A percentile compares a stretch with the other conserved stretches of the same genome.
Evolutionary conservation across 1,140 invertebrate species (phyloP).

Genomic region (Brachionus angularis): DNA sequence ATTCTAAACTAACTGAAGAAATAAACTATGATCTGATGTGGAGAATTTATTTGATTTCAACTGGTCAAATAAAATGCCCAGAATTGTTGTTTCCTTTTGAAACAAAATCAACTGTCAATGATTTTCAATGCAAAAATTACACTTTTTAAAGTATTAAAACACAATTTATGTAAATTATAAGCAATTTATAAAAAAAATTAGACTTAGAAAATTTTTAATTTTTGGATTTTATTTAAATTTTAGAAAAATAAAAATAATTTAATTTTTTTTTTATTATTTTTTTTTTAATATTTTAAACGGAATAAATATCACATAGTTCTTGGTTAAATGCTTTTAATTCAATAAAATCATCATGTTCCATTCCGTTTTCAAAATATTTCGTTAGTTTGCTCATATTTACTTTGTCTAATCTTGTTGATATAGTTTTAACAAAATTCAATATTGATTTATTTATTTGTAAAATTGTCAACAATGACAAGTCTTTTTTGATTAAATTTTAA

Average conservation of each 20-base stretch:
- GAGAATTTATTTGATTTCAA: slow-evolving; percentile 53
- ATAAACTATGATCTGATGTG: slow-evolving; percentile 90
- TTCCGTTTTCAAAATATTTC: slow-evolving; percentile 34
- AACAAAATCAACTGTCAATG: slow-evolving; percentile 35
- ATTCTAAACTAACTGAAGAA: slow-evolving; percentile 78
- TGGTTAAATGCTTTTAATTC: slow-evolving; percentile 32
- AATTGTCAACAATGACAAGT: slow-evolving; percentile 15
- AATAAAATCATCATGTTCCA: slow-evolving; percentile 22
- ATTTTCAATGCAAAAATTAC: no score
- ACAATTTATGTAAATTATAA: no score
- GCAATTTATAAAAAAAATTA: no score
- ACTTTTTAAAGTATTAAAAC: no score
- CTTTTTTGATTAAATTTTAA: no score
- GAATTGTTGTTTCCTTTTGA: not conserved
- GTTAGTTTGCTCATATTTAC: slow-evolving; percentile 2
- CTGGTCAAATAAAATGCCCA: slow-evolving; percentile 30
- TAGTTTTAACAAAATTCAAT: not conserved
- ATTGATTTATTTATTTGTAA: slow-evolving; percentile 35
- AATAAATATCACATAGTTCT: slow-evolving; percentile 18
- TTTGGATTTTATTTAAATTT: no score
- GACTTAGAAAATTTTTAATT: no score
- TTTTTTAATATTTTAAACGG: slow-evolving; percentile 6
- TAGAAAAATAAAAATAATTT: no score
- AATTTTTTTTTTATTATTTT: no score
- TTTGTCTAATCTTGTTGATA: not conserved